Percentiles rank a stretch among this genome's conserved stretches.
Evolutionary conservation across 64 coral and sea anemone genomes (phyloP).

Genomic region (Dendronephthya gigantea): DNA sequence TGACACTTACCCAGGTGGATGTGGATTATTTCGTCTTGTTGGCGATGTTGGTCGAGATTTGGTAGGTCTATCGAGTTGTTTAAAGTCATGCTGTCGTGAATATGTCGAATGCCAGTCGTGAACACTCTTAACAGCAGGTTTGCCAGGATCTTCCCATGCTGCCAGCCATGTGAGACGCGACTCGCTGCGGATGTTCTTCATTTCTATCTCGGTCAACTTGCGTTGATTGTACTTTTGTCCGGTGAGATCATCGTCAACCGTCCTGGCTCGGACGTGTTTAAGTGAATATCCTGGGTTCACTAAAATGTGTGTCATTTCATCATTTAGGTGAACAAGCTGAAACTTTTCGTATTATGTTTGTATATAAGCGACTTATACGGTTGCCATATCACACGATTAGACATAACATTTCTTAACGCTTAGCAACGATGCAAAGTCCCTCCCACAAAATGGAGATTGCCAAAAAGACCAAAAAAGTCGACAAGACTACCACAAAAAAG

Average conservation of each 20-base stretch:
- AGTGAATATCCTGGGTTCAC: background rate
- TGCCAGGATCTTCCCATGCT: background rate
- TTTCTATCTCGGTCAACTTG: background rate
- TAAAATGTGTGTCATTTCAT: background rate
- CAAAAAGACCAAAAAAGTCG: too few relatives aligned
- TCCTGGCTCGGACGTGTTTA: background rate
- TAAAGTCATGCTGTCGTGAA: background rate
- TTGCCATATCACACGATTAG: too few relatives aligned
- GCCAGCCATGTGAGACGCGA: background rate
- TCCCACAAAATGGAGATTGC: too few relatives aligned
- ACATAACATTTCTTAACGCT: too few relatives aligned
- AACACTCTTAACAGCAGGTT: background rate
- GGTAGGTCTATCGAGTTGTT: background rate
- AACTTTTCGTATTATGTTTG: too few relatives aligned
- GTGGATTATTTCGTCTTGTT: background rate
- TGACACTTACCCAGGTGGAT: background rate
- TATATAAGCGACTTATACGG: too few relatives aligned
- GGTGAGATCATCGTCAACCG: background rate
- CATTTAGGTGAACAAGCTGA: background rate
- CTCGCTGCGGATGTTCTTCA: background rate
- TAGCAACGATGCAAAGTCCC: too few relatives aligned
- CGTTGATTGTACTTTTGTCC: background rate
- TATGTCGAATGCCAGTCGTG: background rate
- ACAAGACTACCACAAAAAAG: too few relatives aligned
- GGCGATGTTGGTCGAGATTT: background rate